Conservation (phyloP, 2,797 vertebrate species). For the Sebastes diploproa region DNA sequence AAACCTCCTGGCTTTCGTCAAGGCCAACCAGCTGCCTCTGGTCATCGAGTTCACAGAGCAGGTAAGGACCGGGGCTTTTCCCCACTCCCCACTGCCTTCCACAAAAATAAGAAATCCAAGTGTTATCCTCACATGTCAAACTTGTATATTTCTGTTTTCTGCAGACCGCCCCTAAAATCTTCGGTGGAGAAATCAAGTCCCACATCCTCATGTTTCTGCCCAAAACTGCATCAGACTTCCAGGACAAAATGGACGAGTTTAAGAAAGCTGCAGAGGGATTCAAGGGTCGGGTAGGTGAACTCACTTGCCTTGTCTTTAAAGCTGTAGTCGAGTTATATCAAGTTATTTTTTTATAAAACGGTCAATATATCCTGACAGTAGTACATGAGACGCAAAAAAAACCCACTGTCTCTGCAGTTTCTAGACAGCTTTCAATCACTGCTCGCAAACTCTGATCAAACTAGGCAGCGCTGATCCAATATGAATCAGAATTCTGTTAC, state of each 20-base stretch:
- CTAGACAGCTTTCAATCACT: too few species aligned
- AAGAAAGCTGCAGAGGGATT: constrained; percentile 91
- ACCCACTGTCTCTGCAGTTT: too few species aligned
- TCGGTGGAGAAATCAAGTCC: constrained; percentile 98
- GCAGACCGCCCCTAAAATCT: constrained; percentile 98
- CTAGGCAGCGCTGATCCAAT: too few species aligned
- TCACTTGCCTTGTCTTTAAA: neutral
- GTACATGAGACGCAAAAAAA: too few species aligned
- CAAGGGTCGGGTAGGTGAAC: constrained; percentile 89
- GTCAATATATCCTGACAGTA: too few species aligned
- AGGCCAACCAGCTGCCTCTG: constrained; percentile 94
- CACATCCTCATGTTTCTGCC: constrained; percentile 96
- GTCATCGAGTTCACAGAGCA: constrained; percentile 99
- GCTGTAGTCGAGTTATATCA: too few species aligned
- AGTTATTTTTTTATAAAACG: too few species aligned
- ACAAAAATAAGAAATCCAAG: too few species aligned
- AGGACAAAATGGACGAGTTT: constrained; percentile 91
- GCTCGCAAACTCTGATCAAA: too few species aligned
- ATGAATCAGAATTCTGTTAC: too few species aligned
- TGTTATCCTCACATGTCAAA: neutral
- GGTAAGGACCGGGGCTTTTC: constrained; percentile 75
- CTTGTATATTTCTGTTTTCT: neutral
- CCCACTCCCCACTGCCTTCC: neutral
- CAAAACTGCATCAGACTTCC: constrained; percentile 88
- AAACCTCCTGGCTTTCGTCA: constrained; percentile 89